Evolutionary conservation across 2,888 invertebrate species (phyloP).

Genomic region (Brenthis daphne): DNA sequence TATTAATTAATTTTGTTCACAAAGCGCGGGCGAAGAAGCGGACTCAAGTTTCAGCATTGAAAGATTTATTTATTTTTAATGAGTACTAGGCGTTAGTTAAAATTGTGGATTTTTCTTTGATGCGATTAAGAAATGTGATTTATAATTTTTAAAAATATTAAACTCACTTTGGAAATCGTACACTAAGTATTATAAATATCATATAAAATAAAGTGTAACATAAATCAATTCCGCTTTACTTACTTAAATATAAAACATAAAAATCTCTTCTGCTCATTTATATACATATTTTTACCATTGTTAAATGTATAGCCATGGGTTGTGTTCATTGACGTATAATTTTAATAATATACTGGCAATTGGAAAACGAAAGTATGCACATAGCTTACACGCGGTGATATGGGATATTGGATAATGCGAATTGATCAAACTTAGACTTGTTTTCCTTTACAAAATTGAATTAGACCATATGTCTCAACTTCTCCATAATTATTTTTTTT

Average conservation of each 20-base stretch:
- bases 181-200: too few relatives aligned
- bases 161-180: background rate
- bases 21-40: background rate
- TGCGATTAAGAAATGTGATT: background rate
- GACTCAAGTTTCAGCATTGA: slow-evolving; percentile 11
- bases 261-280: too few relatives aligned
- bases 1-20: slow-evolving; percentile 18
- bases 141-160: background rate
- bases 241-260: too few relatives aligned
- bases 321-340: too few relatives aligned
- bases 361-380: background rate
- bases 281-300: too few relatives aligned
- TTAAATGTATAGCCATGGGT: too few relatives aligned
- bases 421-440: background rate
- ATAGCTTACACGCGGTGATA: background rate
- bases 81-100: slow-evolving; percentile 1
- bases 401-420: slow-evolving; percentile 3
- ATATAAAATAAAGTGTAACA: too few relatives aligned
- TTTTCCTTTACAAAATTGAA: slow-evolving; percentile 9
- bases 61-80: slow-evolving; percentile 26
- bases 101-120: slow-evolving; percentile 5
- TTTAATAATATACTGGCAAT: too few relatives aligned
- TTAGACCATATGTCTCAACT: slow-evolving; percentile 29
- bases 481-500: slow-evolving; percentile 62
- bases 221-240: too few relatives aligned